Conservation (phyloP, 2,113 vertebrate genomes). For the Ranitomeya variabilis region DNA sequence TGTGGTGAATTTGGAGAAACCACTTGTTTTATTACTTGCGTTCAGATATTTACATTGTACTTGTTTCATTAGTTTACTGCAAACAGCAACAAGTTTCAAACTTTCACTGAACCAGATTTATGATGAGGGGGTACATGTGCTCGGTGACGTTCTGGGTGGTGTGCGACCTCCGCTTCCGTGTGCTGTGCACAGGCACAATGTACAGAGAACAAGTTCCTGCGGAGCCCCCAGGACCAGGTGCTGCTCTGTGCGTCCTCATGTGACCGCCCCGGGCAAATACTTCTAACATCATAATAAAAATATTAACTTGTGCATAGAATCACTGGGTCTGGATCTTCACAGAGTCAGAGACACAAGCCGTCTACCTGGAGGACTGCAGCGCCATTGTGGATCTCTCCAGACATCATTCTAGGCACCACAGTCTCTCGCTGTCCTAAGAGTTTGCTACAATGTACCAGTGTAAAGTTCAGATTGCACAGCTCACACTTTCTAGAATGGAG, state of each 20-base stretch:
- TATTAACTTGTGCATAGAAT: neutral
- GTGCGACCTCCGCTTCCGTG: neutral
- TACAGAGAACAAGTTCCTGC: slow-evolving; percentile 1
- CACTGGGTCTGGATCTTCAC: neutral
- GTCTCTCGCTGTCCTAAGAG: neutral
- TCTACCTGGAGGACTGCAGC: neutral
- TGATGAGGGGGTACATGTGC: no score
- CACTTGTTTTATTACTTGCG: no score
- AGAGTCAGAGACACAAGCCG: neutral
- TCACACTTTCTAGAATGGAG: no score
- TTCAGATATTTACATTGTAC: no score
- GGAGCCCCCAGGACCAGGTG: slow-evolving; percentile 31
- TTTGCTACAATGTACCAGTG: neutral
- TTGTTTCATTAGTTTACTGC: no score
- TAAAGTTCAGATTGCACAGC: neutral
- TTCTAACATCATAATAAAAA: slow-evolving; percentile 15
- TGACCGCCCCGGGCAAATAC: slow-evolving; percentile 39
- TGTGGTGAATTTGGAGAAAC: no score
- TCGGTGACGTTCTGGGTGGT: neutral
- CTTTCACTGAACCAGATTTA: no score
- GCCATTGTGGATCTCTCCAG: neutral
- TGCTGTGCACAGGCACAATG: neutral
- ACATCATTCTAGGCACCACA: no score
- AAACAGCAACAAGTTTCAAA: no score
- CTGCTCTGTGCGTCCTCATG: slow-evolving; percentile 33